These are phyloP conservation scores for Drosophila eugracilis DNA, from an alignment of 1,140 invertebrate genomes.

Conservation along the genomic window DNA sequence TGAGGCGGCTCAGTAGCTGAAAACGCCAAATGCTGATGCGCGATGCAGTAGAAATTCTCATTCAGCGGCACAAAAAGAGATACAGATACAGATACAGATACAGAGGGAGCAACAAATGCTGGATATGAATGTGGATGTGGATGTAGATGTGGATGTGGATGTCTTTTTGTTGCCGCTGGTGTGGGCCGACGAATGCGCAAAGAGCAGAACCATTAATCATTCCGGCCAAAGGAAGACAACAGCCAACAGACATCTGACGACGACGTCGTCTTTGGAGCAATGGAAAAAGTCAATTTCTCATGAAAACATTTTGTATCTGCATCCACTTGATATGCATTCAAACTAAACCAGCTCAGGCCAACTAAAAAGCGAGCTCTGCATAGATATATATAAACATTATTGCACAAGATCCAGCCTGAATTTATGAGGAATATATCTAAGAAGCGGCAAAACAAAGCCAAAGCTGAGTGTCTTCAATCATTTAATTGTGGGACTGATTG, in stretches of 20 bases:
- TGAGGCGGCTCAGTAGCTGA: conserved; percentile 57
- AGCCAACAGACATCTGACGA: conserved; percentile 62
- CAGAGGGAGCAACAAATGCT: conserved; percentile 36
- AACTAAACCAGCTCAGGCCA: conserved; percentile 29
- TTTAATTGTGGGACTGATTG: conserved; percentile 75
- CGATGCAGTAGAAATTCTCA: conserved; percentile 67
- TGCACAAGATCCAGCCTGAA: conserved; percentile 20
- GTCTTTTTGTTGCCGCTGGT: conserved; percentile 36
- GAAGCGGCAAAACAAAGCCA: conserved; percentile 24
- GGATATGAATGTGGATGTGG: conserved; percentile 11
- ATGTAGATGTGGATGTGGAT: conserved; percentile 13
- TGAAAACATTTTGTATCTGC: conserved; percentile 81
- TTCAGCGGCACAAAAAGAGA: conserved; percentile 49
- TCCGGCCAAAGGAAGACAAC: conserved; percentile 70
- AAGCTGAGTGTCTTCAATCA: conserved; percentile 78
- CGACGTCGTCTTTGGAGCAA: conserved; percentile 55
- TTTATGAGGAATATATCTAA: background rate
- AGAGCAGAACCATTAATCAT: conserved; percentile 84
- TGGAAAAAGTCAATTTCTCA: conserved; percentile 84
- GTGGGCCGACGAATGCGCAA: conserved; percentile 71
- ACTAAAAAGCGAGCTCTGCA: conserved; percentile 7
- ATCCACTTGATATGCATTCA: conserved; percentile 65
- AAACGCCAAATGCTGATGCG: conserved; percentile 60
- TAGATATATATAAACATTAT: conserved; percentile 46
- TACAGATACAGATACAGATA: conserved; percentile 62